Percentiles rank a stretch among this genome's conserved stretches.
phyloP scores from a whole-genome alignment of 2,113 vertebrate genomes.

The Lophotis ruficrista region DNA sequence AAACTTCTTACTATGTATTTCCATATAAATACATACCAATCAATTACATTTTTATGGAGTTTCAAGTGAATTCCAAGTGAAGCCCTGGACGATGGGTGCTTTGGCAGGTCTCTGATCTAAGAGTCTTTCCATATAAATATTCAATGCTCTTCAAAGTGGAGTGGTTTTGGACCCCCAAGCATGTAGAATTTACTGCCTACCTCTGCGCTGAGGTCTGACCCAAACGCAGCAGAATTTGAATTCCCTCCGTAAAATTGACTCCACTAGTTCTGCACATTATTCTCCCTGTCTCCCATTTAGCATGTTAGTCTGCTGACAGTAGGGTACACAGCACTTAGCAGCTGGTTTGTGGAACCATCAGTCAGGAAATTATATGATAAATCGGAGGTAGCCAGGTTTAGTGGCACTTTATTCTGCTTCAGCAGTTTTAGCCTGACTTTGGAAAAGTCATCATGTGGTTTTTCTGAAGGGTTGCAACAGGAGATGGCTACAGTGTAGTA shows the following conservation, averaged over 20 bases:
- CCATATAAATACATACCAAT: conserved; percentile 9
- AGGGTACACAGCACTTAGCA: conserved; percentile 84
- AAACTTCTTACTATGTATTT: conserved; percentile 28
- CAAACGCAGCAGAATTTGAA: conserved; percentile 65
- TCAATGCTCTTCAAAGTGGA: neutral
- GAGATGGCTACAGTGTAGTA: conserved; percentile 62
- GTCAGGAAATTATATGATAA: conserved; percentile 86
- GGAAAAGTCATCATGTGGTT: conserved; percentile 76
- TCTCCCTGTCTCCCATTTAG: conserved; percentile 79
- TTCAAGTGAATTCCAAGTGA: conserved; percentile 17
- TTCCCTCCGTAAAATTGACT: conserved; percentile 72
- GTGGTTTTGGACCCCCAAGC: conserved; percentile 31
- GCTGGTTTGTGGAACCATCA: conserved; percentile 83
- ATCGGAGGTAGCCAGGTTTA: conserved; percentile 80
- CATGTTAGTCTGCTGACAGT: conserved; percentile 80
- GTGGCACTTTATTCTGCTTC: conserved; percentile 83
- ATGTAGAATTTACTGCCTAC: conserved; percentile 34
- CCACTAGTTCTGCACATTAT: conserved; percentile 64
- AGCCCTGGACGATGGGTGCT: neutral
- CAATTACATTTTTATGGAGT: conserved; percentile 21
- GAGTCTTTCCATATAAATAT: conserved; percentile 36
- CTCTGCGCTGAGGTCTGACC: neutral
- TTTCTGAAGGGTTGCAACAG: conserved; percentile 76
- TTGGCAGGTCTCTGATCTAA: conserved; percentile 27
- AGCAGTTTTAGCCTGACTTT: conserved; percentile 81